Percentiles rank a stretch among this genome's conserved stretches.
phyloP scores from a whole-genome alignment of 2,113 vertebrate species.

The Bubo bubo region DNA sequence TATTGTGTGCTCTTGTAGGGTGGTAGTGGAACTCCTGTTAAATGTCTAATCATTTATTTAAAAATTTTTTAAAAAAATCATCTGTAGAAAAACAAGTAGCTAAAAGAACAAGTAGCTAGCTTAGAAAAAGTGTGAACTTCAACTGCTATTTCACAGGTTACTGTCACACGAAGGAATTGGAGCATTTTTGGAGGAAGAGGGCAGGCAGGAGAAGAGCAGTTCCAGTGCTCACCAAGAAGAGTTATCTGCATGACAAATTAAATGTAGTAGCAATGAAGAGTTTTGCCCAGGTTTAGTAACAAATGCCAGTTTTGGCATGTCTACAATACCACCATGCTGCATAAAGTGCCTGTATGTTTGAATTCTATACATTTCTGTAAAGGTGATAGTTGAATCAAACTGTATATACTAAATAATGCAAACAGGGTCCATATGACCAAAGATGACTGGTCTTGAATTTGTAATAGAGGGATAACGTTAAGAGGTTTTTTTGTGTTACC shows the following conservation, averaged over 20 bases:
- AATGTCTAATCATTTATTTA: neutral
- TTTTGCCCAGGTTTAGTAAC: neutral
- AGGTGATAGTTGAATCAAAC: neutral
- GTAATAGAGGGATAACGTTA: neutral
- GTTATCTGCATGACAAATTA: neutral
- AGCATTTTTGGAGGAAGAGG: neutral
- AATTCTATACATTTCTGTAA: neutral
- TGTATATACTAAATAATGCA: neutral
- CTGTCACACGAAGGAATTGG: accelerated
- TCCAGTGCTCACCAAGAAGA: neutral
- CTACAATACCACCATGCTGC: neutral
- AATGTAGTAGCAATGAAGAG: neutral
- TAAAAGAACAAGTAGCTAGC: neutral
- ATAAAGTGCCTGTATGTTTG: neutral
- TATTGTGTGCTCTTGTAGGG: neutral
- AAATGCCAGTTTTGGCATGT: neutral
- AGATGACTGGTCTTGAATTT: neutral
- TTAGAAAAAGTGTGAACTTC: neutral
- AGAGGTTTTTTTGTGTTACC: neutral
- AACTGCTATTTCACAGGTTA: accelerated
- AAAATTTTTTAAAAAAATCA: neutral
- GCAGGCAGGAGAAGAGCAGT: neutral
- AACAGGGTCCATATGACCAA: neutral
- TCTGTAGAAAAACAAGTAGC: neutral
- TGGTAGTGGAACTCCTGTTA: neutral